Conservation (phyloP, 23 tunicate species). For the Trididemnum clinides region DNA sequence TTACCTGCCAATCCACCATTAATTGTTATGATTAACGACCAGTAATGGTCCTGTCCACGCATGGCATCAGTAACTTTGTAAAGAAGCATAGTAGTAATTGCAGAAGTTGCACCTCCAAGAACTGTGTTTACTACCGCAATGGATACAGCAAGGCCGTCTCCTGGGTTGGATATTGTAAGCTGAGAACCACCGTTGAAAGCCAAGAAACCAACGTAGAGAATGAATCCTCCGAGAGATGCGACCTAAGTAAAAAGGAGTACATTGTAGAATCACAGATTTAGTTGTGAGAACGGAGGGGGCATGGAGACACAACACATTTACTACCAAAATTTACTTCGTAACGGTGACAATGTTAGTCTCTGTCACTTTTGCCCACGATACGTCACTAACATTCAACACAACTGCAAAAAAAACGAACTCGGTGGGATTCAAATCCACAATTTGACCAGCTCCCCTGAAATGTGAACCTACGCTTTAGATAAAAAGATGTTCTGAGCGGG, state of each 20-base stretch:
- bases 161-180: conserved; percentile 52
- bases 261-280: too few relatives aligned
- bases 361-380: too few relatives aligned
- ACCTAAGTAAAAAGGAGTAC: conserved; percentile 28
- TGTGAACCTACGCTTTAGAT: too few relatives aligned
- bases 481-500: too few relatives aligned
- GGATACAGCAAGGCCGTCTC: conserved; percentile 62
- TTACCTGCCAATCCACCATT: conserved; percentile 90
- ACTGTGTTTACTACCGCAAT: conserved; percentile 77
- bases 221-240: conserved; percentile 81
- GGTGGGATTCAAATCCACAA: too few relatives aligned
- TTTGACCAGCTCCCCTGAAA: too few relatives aligned
- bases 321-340: too few relatives aligned
- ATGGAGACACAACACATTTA: too few relatives aligned
- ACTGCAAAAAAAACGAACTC: too few relatives aligned
- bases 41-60: conserved; percentile 73
- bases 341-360: too few relatives aligned
- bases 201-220: conserved; percentile 75
- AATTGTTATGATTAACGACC: conserved; percentile 78
- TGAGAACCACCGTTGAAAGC: conserved; percentile 98
- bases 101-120: conserved; percentile 66
- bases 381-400: too few relatives aligned
- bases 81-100: conserved; percentile 52
- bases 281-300: too few relatives aligned
- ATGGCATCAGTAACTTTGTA: conserved; percentile 48